A percentile compares a stretch with the other conserved stretches of the same genome.
These are phyloP conservation scores for Dermatemys mawii DNA, from an alignment of 2,113 vertebrate genomes.

Conservation along the genomic window DNA sequence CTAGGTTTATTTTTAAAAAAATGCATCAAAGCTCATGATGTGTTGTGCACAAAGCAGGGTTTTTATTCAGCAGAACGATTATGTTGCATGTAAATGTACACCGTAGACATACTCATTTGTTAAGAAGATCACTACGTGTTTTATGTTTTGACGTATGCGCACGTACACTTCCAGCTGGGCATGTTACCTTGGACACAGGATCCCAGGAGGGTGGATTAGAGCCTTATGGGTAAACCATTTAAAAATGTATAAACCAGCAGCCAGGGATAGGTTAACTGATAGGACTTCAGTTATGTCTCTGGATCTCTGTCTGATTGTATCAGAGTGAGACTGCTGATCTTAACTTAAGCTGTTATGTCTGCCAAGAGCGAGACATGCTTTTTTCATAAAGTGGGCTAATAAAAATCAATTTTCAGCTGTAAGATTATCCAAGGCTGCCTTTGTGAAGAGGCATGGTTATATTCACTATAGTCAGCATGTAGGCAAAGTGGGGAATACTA, in stretches of 20 bases:
- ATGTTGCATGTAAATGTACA: neutral
- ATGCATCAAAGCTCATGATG: rapidly evolving
- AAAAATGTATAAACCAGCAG: neutral
- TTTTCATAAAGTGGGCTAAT: conserved; percentile 43
- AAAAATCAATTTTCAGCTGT: conserved; percentile 27
- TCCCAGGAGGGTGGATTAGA: neutral
- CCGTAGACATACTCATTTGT: neutral
- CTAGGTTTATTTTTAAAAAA: neutral
- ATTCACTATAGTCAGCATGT: neutral
- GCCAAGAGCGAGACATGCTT: conserved; percentile 14
- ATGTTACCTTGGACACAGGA: neutral
- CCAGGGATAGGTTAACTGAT: neutral
- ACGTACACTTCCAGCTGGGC: neutral
- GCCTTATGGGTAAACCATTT: neutral
- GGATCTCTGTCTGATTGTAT: conserved; percentile 7
- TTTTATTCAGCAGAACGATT: neutral
- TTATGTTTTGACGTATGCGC: neutral
- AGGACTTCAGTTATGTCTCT: neutral
- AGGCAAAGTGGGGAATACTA: neutral
- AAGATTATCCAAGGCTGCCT: conserved; percentile 33
- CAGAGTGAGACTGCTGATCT: neutral
- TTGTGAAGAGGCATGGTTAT: neutral
- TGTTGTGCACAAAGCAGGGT: neutral
- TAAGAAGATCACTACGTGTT: neutral
- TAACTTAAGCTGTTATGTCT: neutral